phyloP scores from a whole-genome alignment of 1,140 invertebrate species.

The Lamellibrachia luymesi region DNA sequence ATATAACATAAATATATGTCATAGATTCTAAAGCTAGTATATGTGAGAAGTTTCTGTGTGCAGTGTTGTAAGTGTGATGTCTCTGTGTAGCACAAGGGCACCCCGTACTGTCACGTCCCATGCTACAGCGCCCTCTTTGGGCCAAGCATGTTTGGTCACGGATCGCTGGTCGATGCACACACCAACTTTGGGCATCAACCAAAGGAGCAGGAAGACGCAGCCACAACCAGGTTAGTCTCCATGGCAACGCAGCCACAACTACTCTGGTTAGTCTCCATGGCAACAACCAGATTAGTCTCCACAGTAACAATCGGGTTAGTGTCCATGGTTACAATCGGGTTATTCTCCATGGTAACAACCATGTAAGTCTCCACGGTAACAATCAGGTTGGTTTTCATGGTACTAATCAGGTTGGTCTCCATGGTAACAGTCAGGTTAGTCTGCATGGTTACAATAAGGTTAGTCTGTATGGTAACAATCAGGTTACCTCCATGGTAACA shows the following conservation, averaged over 20 bases:
- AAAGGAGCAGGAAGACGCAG: not conserved
- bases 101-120: slow-evolving; percentile 86
- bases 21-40: no score
- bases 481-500: not conserved
- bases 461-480: no score
- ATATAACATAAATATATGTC: no score
- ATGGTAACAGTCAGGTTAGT: not conserved
- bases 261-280: slow-evolving; percentile 1
- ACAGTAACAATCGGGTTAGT: no score
- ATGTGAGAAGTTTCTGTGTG: no score
- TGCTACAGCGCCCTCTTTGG: slow-evolving; percentile 91
- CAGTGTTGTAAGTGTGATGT: no score
- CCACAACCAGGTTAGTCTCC: slow-evolving; percentile 14
- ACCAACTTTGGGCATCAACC: slow-evolving; percentile 74
- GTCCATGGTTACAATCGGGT: no score
- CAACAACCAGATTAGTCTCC: not conserved
- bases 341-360: no score
- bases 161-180: slow-evolving; percentile 80
- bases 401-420: no score
- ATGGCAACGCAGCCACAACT: slow-evolving; percentile 13
- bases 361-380: not conserved
- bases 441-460: no score
- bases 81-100: slow-evolving; percentile 73
- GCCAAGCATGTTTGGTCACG: slow-evolving; percentile 81
- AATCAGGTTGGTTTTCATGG: not conserved